Evolutionary conservation across 2,888 invertebrate species (phyloP).

Genomic region (Saturnia japonica): DNA sequence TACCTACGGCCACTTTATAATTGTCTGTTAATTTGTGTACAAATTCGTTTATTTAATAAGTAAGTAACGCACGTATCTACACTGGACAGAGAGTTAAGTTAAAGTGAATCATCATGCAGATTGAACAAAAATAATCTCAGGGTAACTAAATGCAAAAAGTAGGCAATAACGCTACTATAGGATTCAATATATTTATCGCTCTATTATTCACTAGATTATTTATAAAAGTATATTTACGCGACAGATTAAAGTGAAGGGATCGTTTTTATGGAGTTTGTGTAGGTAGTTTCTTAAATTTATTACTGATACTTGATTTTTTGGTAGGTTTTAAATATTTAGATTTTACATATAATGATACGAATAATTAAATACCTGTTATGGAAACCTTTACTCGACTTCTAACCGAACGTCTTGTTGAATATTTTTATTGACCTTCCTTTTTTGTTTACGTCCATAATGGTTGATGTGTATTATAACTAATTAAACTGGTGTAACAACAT

Average conservation of each 20-base stretch:
- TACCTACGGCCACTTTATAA: not conserved
- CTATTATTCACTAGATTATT: constrained; percentile 21
- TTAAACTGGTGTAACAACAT: not conserved
- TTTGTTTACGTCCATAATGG: not conserved
- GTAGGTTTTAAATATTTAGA: constrained; percentile 14
- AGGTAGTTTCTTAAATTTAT: constrained; percentile 53
- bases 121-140: constrained; percentile 48
- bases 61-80: constrained; percentile 30
- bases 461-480: not conserved
- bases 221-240: constrained; percentile 32
- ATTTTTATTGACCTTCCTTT: too few relatives aligned
- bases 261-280: constrained; percentile 38
- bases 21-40: not conserved
- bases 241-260: constrained; percentile 54
- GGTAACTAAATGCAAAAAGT: constrained; percentile 21
- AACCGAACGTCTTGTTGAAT: too few relatives aligned
- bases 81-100: constrained; percentile 47
- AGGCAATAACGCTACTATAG: constrained; percentile 15
- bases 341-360: not conserved
- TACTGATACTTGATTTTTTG: constrained; percentile 54
- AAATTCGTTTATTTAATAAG: constrained; percentile 10
- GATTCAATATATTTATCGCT: constrained; percentile 13
- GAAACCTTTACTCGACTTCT: too few relatives aligned
- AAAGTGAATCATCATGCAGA: constrained; percentile 61
- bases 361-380: not conserved